Percentiles rank a stretch among this genome's conserved stretches.
These are phyloP conservation scores for Leptopilina drosophilae DNA, from an alignment of 2,888 invertebrate genomes.

Conservation along the genomic window DNA sequence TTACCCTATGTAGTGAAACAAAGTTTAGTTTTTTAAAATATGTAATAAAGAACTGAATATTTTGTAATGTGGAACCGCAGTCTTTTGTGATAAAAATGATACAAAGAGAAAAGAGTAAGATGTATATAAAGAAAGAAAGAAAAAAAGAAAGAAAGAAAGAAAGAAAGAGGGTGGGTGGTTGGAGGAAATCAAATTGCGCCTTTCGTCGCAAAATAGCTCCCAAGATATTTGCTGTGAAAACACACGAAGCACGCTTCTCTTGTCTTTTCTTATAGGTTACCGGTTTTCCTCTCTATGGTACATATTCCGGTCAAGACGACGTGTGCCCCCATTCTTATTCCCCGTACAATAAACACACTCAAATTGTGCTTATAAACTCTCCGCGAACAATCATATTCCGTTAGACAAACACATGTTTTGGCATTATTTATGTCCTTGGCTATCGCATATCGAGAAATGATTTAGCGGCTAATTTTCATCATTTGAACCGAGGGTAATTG, in stretches of 20 bases:
- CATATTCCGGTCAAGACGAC: slow-evolving; percentile 15
- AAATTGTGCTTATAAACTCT: too few species aligned
- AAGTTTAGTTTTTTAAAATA: too few species aligned
- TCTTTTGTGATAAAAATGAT: slow-evolving; percentile 9
- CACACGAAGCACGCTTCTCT: slow-evolving; percentile 4
- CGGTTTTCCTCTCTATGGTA: not conserved
- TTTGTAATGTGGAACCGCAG: too few species aligned
- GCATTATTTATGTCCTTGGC: too few species aligned
- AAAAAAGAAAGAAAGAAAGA: too few species aligned
- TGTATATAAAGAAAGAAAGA: not conserved
- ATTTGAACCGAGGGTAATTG: slow-evolving; percentile 22
- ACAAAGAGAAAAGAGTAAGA: slow-evolving; percentile 4
- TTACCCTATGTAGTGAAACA: too few species aligned
- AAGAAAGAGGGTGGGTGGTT: not conserved
- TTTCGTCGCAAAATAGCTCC: slow-evolving; percentile 37
- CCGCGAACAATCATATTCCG: too few species aligned
- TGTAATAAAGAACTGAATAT: too few species aligned
- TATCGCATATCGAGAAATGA: not conserved
- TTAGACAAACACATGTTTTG: too few species aligned
- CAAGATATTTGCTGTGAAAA: slow-evolving; percentile 41
- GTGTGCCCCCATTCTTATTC: not conserved
- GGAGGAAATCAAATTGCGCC: slow-evolving; percentile 55
- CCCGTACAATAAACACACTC: too few species aligned
- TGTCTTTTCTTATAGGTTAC: not conserved
- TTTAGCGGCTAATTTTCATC: slow-evolving; percentile 25